These are phyloP conservation scores for Sebastes dallii DNA, from an alignment of 2,797 vertebrate species.

Conservation along the genomic window DNA sequence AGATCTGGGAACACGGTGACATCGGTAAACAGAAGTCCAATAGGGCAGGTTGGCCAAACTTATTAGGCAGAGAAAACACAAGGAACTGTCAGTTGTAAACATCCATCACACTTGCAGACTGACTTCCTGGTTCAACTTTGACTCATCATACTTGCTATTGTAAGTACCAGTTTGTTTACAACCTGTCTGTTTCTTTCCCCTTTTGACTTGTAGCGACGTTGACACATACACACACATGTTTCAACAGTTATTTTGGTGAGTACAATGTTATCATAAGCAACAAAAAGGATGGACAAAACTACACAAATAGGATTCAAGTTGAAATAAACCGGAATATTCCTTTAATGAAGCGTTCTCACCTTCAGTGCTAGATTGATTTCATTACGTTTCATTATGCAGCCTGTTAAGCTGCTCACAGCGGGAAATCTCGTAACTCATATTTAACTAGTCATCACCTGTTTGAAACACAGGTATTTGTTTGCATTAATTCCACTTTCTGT, in stretches of 20 bases:
- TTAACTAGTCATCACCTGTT: constrained; percentile 49
- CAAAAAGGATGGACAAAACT: background rate
- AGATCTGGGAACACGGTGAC: background rate
- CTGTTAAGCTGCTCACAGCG: constrained; percentile 11
- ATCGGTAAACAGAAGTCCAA: background rate
- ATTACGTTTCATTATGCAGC: constrained; percentile 5
- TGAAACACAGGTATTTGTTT: constrained; percentile 40
- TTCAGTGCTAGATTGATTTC: background rate
- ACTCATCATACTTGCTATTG: background rate
- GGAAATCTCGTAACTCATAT: constrained; percentile 16
- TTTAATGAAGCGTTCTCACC: background rate
- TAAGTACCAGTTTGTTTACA: background rate
- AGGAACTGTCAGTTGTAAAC: background rate
- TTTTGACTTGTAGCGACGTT: background rate
- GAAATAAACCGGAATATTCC: background rate
- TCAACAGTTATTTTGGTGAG: background rate
- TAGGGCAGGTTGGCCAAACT: background rate
- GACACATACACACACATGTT: background rate
- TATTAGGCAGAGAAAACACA: background rate
- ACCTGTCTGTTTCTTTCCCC: background rate
- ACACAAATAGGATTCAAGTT: background rate
- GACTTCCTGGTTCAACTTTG: background rate
- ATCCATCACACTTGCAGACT: background rate
- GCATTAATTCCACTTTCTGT: constrained; percentile 39
- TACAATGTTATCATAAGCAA: background rate